Evolutionary conservation across 2,797 vertebrate species (phyloP), one percentile per base, ranked within the genome.

Genomic region (Thunnus albacares): DNA sequence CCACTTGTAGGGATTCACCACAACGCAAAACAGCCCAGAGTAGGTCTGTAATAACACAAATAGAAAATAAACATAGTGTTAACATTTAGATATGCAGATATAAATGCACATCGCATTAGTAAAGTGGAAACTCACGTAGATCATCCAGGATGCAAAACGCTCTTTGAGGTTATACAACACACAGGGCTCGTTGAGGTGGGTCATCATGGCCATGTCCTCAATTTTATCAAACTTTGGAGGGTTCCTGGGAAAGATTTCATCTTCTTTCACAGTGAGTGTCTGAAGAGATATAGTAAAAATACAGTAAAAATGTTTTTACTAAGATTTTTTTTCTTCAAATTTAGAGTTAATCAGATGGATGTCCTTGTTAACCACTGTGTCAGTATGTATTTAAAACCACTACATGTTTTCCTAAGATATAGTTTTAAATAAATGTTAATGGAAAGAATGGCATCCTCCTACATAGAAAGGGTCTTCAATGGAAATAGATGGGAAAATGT

Each of bases 141-240:
- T 94, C 92, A 94, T 94, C 93, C 93, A 94, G 75, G 92, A 92
- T 79, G 93, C 90, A 82, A 82, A 94, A 87, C 93, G 93, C 84
- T 94, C 93, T 93, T 95, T 95, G 91, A 93, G 94, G 90, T 95
- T 94, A 78, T 83, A 95, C 94, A 95, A 4, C 85, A 95, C 94
- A n/a, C 74, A 75, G 17, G 94, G 89, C 64, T 97, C 96, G 0
- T 97, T 97, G 77, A 98, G 95, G 86, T 97, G 97, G 57, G 97
- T 98, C 97, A 98, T 97, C 97, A 98, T 98, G 87, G 96, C 97
- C 97, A 98, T 98, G 93, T 98, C 97, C 95, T 98, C 97, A 0
- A 98, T 97, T 79, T 97, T 98, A 2, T 98, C 97, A 0, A 78
- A 98, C 77, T 98, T 98, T 15, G 97, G 97, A 74, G 97, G 97